Evolutionary conservation across 1,140 invertebrate species (phyloP), one percentile per base, ranked within the genome.

Genomic region (Drosophila parvula): DNA sequence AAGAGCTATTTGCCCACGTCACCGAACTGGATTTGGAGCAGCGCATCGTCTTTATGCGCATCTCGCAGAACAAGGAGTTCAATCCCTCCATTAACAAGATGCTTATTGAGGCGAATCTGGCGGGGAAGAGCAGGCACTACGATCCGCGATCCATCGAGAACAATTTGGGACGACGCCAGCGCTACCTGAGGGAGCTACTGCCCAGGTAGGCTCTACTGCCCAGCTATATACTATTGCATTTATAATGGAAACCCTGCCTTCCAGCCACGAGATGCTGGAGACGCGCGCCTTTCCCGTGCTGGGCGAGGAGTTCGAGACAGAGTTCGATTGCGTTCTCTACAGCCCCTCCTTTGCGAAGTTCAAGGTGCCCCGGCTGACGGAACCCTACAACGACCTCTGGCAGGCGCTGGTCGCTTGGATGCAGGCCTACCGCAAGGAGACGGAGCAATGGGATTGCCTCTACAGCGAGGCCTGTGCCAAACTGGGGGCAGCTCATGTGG

Each of bases 241-340:
- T 5, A 1, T 36, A 75, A 22, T 22, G 22, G 22, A 22, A 22
- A 22, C 22, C 22, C 1, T 22, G 22, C 22, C 22, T 22, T 22
- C 22, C 22, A 22, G 78, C 43, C 76, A 77, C 22, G 47, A 78
- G 0, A 82, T 82, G 63, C 60, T 82, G 32, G 79, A 82, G 30
- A 38, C 50, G 0, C 18, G 65, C 5, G 10, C 61, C 12, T 48
- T 62, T 63, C 67, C 79, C 12, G 14, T 28, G 2, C 2, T 14
- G 3, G 9, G n/a, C 16, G 50, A 57, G 0, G 60, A 65, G 0
- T 81, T 81, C 5, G 79, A 81, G 40, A 5, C 36, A 0, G 40
- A 32, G 0, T 82, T 82, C 28, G 75, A 82, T 30, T 14, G 14
- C 5, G 30, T 82, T 3, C 58, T 82, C 6, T 82, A 61, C 18